Evolutionary conservation across 2,888 invertebrate genomes (phyloP).

Genomic region (Ophion slaviceki): DNA sequence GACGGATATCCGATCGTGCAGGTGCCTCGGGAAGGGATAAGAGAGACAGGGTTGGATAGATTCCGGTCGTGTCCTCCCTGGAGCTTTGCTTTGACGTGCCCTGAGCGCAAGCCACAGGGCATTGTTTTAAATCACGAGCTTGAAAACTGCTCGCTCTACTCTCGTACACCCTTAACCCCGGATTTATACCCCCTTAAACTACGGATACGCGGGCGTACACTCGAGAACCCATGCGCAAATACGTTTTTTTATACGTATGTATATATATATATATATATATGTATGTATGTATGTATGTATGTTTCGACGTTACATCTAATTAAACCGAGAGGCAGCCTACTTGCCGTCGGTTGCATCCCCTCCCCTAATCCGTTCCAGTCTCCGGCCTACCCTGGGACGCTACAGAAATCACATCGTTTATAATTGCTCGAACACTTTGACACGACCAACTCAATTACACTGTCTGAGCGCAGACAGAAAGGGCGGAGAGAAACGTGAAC

Average conservation of each 20-base stretch:
- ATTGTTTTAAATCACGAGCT: constrained; percentile 62
- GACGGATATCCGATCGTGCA: no score
- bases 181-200: constrained; percentile 52
- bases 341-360: constrained; percentile 4
- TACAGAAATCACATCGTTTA: constrained; percentile 69
- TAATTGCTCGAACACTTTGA: constrained; percentile 71
- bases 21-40: neutral
- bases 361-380: constrained; percentile 24
- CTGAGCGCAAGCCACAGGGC: constrained; percentile 48
- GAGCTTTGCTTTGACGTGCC: constrained; percentile 13
- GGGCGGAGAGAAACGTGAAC: constrained; percentile 4
- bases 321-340: constrained; percentile 63
- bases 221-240: neutral
- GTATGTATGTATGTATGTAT: neutral
- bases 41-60: constrained; percentile 6
- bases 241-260: no score
- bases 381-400: neutral
- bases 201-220: neutral
- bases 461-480: constrained; percentile 20
- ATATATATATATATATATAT: fast-evolving
- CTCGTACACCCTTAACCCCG: constrained; percentile 16
- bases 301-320: constrained; percentile 67
- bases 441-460: constrained; percentile 70
- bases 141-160: constrained; percentile 32
- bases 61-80: constrained; percentile 44